Base-by-base conservation (phyloP, 2,797 vertebrate genomes). In the Sphenopsis melanotis region DNA sequence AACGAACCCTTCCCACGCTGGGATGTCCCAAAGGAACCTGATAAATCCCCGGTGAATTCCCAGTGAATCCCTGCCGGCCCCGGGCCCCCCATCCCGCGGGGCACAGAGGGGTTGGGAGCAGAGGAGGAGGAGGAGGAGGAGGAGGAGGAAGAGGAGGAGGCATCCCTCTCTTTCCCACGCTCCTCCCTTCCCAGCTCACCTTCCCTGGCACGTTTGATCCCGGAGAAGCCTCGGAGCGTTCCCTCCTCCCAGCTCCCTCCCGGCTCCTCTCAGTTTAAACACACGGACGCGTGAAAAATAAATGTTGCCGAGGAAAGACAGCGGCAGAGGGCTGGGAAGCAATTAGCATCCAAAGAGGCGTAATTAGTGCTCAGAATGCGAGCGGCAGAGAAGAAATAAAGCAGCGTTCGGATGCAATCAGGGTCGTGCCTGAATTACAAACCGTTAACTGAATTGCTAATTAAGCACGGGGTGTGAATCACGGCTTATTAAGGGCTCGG, bases 321-420 rank as follows among this genome's bases (percentile, higher is more conserved):
- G 95, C 79, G 23, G 92, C 92, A 56, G 90, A 96, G 93, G 97
- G 93, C 90, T 89, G 94, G 94, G 80, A 97, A 96, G 97, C 95
- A 96, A 97, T 97, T 97, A 96, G 95, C 96, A 95, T 85, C 94
- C 96, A 95, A 90, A 94, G 97, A 96, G 95, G 94, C 93, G 46
- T 97, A 97, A 97, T 97, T 97, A 97, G 96, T 46, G 96, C 96
- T 97, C 94, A 83, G 95, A 95, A 97, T 91, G 96, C 89, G 68
- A 93, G 88, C 88, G 32, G 93, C 87, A 15, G 88, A 30, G 78
- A 93, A 90, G 97, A 88, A 96, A 96, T 96, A 92, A 95, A 96
- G 96, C 60, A 34, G 95, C 95, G 78, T 60, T 96, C 84, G 91
- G 94, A 96, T 94, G 96, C 95, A 90, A 96, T 96, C 96, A 87